phyloP scores from a whole-genome alignment of 2,113 vertebrate species.

The Catharus bicknelli region DNA sequence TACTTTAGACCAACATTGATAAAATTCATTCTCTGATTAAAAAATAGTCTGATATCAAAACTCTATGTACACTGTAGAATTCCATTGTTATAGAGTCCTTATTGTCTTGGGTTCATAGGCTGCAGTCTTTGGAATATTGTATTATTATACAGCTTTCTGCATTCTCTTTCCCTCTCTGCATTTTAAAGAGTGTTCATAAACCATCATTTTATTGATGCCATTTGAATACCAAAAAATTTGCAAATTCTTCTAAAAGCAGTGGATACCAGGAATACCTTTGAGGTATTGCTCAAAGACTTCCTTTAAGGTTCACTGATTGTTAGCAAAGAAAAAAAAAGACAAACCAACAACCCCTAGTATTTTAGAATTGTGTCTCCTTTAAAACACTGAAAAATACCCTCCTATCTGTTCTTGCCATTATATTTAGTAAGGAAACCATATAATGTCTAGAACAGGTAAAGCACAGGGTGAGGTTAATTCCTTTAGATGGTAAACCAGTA shows the following conservation, averaged over 20 bases:
- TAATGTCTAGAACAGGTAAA: neutral
- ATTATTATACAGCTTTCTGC: neutral
- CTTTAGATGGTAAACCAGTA: neutral
- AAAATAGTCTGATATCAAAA: conserved; percentile 48
- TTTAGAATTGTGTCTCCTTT: neutral
- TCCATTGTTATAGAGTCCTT: conserved; percentile 41
- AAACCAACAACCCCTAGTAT: neutral
- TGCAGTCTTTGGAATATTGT: conserved; percentile 36
- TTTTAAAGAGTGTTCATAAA: conserved; percentile 22
- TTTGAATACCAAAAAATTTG: conserved; percentile 18
- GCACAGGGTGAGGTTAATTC: neutral
- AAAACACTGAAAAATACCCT: neutral
- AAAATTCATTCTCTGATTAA: conserved; percentile 60
- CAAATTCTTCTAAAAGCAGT: neutral
- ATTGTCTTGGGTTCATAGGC: conserved; percentile 37
- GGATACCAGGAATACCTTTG: neutral
- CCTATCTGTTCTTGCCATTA: neutral
- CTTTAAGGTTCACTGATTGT: neutral
- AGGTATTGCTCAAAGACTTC: neutral
- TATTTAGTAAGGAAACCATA: neutral
- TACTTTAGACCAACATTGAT: conserved; percentile 57
- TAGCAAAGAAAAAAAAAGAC: neutral
- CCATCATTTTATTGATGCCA: neutral
- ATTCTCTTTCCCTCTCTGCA: neutral
- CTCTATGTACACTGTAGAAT: conserved; percentile 22